Evolutionary conservation across 2,888 invertebrate genomes (phyloP).

Genomic region (Heteromyza rotundicornis): DNA sequence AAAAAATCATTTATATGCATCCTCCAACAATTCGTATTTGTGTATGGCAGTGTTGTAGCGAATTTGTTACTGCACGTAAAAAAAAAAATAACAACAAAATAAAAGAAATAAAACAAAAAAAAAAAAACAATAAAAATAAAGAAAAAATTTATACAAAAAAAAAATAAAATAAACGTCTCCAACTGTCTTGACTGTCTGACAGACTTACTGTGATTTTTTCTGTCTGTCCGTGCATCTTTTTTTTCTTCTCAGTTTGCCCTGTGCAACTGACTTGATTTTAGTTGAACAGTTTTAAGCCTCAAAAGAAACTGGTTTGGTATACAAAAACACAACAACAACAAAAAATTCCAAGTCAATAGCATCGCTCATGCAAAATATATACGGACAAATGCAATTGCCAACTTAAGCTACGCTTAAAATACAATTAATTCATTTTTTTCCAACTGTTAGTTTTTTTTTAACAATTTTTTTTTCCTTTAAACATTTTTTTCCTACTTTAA

Average conservation of each 20-base stretch:
- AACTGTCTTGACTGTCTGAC: not conserved
- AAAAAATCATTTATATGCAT: slow-evolving; percentile 51
- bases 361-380: not conserved
- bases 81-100: not conserved
- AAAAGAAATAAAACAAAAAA: slow-evolving; percentile 15
- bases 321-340: not conserved
- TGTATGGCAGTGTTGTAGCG: slow-evolving; percentile 43
- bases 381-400: not conserved
- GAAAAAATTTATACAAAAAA: slow-evolving; percentile 25
- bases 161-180: not conserved
- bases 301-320: no score
- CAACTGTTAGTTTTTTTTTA: slow-evolving; percentile 29
- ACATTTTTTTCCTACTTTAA: slow-evolving; percentile 18
- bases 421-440: slow-evolving; percentile 23
- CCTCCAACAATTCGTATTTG: slow-evolving; percentile 34
- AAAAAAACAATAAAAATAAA: slow-evolving; percentile 14
- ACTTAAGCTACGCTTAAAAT: slow-evolving; percentile 14
- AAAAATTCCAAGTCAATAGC: not conserved
- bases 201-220: no score
- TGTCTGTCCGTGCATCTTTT: not conserved
- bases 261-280: slow-evolving; percentile 3
- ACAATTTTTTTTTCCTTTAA: slow-evolving; percentile 13
- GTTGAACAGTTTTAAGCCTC: not conserved
- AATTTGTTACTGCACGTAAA: slow-evolving; percentile 19
- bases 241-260: no score